Percentiles rank a stretch among this genome's conserved stretches.
phyloP scores from a whole-genome alignment of 2,888 invertebrate genomes.

The Macropis europaea region DNA sequence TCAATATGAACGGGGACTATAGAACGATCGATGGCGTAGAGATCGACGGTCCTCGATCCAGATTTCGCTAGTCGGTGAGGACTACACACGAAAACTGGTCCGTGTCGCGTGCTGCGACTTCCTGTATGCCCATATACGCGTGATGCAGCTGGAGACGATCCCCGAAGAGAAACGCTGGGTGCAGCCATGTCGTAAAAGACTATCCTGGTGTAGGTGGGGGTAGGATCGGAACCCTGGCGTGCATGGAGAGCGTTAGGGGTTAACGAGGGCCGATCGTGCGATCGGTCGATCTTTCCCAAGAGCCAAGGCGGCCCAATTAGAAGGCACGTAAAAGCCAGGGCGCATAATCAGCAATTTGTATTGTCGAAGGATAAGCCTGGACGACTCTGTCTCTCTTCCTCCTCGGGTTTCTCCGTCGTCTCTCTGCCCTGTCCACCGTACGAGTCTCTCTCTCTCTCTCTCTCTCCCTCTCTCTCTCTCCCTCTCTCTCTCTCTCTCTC shows the following conservation, averaged over 20 bases:
- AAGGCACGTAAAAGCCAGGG: slow-evolving; percentile 69
- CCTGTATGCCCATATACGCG: slow-evolving; percentile 49
- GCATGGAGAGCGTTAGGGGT: slow-evolving; percentile 67
- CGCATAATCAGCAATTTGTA: slow-evolving; percentile 76
- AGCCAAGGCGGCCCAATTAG: slow-evolving; percentile 73
- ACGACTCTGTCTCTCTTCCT: slow-evolving; percentile 13
- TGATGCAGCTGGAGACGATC: background rate
- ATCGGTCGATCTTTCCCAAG: slow-evolving; percentile 74
- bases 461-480: background rate
- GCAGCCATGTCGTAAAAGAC: slow-evolving; percentile 23
- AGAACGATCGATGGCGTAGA: slow-evolving; percentile 17
- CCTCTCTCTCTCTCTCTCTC: slow-evolving; percentile 1
- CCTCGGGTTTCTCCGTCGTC: too few species aligned
- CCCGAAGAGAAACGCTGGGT: slow-evolving; percentile 15
- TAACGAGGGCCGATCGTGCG: slow-evolving; percentile 72
- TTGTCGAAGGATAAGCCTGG: slow-evolving; percentile 64
- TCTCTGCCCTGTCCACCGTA: background rate
- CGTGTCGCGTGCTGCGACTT: slow-evolving; percentile 33
- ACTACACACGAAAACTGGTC: slow-evolving; percentile 31
- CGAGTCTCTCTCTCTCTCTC: background rate
- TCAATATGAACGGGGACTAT: too few species aligned
- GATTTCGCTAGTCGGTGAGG: slow-evolving; percentile 46
- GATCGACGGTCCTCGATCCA: slow-evolving; percentile 16
- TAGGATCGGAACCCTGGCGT: slow-evolving; percentile 53
- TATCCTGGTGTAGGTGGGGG: slow-evolving; percentile 27